Evolutionary conservation across 2,888 invertebrate species (phyloP).

Genomic region (Tetragonisca angustula): DNA sequence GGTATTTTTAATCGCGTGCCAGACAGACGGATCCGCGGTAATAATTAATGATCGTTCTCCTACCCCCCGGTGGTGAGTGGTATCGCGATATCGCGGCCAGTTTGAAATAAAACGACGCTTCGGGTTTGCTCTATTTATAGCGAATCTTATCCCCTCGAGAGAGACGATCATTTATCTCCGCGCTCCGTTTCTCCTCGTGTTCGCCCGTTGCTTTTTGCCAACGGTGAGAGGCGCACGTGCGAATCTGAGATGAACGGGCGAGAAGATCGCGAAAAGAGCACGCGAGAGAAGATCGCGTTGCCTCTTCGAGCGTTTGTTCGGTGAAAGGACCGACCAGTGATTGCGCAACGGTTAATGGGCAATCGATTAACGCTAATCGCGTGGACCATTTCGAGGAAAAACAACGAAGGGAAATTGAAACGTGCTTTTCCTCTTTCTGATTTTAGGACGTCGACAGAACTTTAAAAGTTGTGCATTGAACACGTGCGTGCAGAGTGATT

Average conservation of each 20-base stretch:
- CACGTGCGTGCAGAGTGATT: neutral
- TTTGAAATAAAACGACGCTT: slow-evolving; percentile 37
- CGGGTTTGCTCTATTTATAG: slow-evolving; percentile 50
- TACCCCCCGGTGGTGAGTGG: neutral
- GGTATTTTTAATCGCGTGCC: slow-evolving; percentile 12
- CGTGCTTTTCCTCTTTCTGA: neutral
- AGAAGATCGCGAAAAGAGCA: slow-evolving; percentile 4
- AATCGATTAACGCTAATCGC: slow-evolving; percentile 16
- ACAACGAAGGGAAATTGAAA: neutral
- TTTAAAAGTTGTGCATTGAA: neutral
- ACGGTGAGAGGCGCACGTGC: slow-evolving; percentile 58
- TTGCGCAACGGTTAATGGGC: slow-evolving; percentile 32
- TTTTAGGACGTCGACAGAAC: neutral
- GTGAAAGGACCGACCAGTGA: slow-evolving; percentile 48
- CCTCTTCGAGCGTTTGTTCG: slow-evolving; percentile 6
- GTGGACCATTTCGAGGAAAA: slow-evolving; percentile 38
- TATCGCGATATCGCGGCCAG: slow-evolving; percentile 33
- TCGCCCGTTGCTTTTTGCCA: slow-evolving; percentile 21
- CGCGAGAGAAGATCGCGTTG: slow-evolving; percentile 4
- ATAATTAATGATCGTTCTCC: slow-evolving; percentile 42
- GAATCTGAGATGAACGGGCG: slow-evolving; percentile 12
- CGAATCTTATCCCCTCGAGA: slow-evolving; percentile 48
- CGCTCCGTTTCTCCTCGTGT: slow-evolving; percentile 29
- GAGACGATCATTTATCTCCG: slow-evolving; percentile 53
- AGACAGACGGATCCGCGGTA: slow-evolving; percentile 26